Evolutionary conservation across 2,113 vertebrate genomes (phyloP), one percentile per base, ranked within the genome.

Genomic region (Pitta sordida): DNA sequence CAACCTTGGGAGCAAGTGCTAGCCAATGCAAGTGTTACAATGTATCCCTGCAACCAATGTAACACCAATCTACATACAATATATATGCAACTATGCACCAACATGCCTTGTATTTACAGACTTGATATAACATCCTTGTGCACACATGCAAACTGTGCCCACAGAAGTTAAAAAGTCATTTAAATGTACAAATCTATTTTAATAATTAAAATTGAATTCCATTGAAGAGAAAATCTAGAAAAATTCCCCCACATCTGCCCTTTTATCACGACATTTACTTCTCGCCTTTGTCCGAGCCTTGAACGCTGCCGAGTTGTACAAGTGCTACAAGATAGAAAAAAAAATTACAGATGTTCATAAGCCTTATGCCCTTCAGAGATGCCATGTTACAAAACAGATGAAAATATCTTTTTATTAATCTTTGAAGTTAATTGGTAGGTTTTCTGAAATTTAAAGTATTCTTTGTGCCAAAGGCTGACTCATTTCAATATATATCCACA

Each of bases 221-320:
- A 32, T 19, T 91, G 49, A 83, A 85, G 93, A 91, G 77, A 27
- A 62, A 65, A 67, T 96, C 95, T 99, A 99, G 97, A 98, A 97
- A 94, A 99, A 99, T 94, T 99, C 99, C 37, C 99, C 99, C 75
- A 99, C 98, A 5, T 99, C 99, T 94, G 98, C 97, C 96, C 99
- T 98, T 97, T 99, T 99, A 97, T 99, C 99, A 87, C 99, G 98
- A 87, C 98, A 98, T 98, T 99, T 99, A 98, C 98, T 99, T 95
- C 99, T 98, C 91, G 99, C 99, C 97, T 99, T 99, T 76, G 99
- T 99, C 95, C 99, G 98, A 81, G 99, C 99, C 97, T 99, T 99
- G 97, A 99, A 99, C 11, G 99, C 99, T 79, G 99, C 99, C 41
- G 99, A 99, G 94, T 99, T 99, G 97, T 99, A 99, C 62, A 99